phyloP scores from a whole-genome alignment of 2,797 vertebrate genomes.

The Salmo trutta region DNA sequence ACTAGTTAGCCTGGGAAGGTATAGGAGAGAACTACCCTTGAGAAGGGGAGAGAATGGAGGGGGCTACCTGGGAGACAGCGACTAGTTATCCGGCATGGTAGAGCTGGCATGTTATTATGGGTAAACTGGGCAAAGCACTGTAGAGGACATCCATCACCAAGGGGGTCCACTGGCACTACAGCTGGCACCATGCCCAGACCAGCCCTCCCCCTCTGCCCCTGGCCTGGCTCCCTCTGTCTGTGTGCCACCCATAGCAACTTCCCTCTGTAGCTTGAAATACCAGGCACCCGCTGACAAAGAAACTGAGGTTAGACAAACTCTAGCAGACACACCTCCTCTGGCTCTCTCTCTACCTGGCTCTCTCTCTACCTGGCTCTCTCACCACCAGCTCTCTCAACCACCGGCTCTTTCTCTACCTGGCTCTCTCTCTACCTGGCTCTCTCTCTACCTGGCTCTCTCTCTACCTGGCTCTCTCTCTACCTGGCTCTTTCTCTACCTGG shows the following conservation, averaged over 20 bases:
- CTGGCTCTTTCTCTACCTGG: not conserved
- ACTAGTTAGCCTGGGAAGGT: too few species aligned
- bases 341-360: not conserved
- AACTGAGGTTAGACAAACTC: not conserved
- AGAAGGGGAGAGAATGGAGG: too few species aligned
- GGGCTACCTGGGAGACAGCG: too few species aligned
- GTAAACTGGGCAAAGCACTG: constrained; percentile 22
- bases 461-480: too few species aligned
- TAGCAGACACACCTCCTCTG: not conserved
- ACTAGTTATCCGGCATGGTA: too few species aligned
- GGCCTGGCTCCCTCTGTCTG: not conserved
- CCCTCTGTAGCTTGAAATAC: constrained; percentile 37
- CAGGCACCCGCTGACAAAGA: constrained; percentile 25
- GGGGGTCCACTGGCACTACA: constrained; percentile 36
- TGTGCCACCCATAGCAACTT: constrained; percentile 34
- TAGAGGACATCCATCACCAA: constrained; percentile 64
- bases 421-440: too few species aligned
- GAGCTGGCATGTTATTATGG: too few species aligned
- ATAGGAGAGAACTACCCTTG: too few species aligned
- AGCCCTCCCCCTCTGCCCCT: constrained; percentile 48
- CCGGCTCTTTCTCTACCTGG: too few species aligned
- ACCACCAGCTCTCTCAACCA: too few species aligned
- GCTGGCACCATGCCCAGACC: constrained; percentile 28
- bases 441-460: too few species aligned
- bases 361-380: too few species aligned